Evolutionary conservation across 2,113 vertebrate genomes (phyloP).

Genomic region (Hyperoodon ampullatus): DNA sequence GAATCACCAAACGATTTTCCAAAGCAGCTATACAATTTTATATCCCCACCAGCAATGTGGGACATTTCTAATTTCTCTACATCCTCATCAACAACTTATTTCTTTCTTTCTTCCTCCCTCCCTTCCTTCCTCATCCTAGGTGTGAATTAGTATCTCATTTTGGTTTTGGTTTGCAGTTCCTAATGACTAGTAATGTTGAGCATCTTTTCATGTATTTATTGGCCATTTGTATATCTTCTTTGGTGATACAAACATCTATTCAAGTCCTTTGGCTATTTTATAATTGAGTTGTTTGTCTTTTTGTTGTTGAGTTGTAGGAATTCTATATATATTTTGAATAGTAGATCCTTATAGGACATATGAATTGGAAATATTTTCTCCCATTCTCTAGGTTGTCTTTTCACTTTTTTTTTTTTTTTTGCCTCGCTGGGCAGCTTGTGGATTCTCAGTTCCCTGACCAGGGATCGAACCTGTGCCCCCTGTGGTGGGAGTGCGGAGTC

Average conservation of each 20-base stretch:
- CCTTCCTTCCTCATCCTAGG: no score
- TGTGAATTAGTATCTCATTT: background rate
- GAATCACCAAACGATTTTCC: background rate
- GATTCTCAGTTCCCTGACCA: background rate
- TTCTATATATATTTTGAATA: slow-evolving; percentile 7
- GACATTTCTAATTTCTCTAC: background rate
- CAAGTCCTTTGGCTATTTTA: background rate
- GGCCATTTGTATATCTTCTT: background rate
- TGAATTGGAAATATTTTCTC: background rate
- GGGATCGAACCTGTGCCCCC: background rate
- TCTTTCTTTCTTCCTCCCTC: background rate
- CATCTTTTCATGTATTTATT: background rate
- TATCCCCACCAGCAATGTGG: background rate
- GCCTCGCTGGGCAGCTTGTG: background rate
- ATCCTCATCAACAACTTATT: background rate
- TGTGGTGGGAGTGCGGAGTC: background rate
- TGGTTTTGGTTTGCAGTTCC: slow-evolving; percentile 6
- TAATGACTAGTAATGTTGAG: background rate
- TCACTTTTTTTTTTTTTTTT: background rate
- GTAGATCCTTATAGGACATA: background rate
- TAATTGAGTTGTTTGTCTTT: background rate
- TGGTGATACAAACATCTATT: background rate
- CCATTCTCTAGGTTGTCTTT: background rate
- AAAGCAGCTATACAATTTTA: background rate
- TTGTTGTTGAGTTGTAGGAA: background rate